Evolutionary conservation across 2,797 vertebrate species (phyloP).

Genomic region (Naso thynnoides): DNA sequence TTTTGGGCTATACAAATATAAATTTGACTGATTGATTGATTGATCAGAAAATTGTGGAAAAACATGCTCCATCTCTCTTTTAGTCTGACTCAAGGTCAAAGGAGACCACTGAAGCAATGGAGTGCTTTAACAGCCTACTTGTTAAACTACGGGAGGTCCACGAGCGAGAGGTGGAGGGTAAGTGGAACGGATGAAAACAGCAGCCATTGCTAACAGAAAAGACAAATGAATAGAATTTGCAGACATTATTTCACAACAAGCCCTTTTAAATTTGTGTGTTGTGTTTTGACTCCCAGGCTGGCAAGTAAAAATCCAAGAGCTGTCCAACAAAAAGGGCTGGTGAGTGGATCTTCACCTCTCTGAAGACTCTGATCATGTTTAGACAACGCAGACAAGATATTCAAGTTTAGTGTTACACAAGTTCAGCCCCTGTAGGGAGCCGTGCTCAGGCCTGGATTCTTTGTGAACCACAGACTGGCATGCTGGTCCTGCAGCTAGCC

Average conservation of each 20-base stretch:
- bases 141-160: constrained; percentile 91
- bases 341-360: constrained; percentile 76
- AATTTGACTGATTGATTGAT: too few species aligned
- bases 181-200: constrained; percentile 23
- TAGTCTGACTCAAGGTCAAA: constrained; percentile 6
- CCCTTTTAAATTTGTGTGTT: background rate
- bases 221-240: background rate
- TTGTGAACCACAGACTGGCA: background rate
- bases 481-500: constrained; percentile 30
- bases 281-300: constrained; percentile 81
- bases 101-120: constrained; percentile 73
- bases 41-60: background rate
- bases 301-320: constrained; percentile 91
- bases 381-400: constrained; percentile 31
- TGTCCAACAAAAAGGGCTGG: constrained; percentile 94
- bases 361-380: background rate
- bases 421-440: background rate
- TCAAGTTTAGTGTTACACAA: constrained; percentile 1
- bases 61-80: background rate
- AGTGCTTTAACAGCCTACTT: constrained; percentile 89
- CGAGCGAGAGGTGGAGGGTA: constrained; percentile 90
- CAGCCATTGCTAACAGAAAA: background rate
- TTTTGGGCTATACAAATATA: too few species aligned
- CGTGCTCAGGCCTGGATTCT: background rate
- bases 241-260: background rate